Conservation (phyloP, 1,140 invertebrate species). For the Zaprionus gabonicus region DNA sequence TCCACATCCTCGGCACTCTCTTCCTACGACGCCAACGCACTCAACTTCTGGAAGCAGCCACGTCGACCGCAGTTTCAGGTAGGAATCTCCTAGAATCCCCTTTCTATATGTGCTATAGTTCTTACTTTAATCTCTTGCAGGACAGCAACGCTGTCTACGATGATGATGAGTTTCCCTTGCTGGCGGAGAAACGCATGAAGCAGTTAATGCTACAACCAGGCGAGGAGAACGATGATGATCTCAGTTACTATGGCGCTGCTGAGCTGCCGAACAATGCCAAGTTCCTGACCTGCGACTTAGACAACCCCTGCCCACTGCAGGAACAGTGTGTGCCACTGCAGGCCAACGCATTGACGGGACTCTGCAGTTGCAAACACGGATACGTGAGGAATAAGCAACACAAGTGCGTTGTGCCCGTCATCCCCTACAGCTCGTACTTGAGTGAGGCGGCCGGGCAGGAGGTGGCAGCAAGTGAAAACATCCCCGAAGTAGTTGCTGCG, state of each 20-base stretch:
- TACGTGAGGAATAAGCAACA: conserved; percentile 86
- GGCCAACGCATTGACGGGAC: conserved; percentile 86
- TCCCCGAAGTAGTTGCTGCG: conserved; percentile 53
- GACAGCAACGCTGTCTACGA: conserved; percentile 64
- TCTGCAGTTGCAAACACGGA: conserved; percentile 89
- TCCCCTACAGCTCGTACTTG: conserved; percentile 59
- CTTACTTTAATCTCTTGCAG: conserved; percentile 20
- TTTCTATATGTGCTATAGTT: neutral
- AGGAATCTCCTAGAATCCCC: neutral
- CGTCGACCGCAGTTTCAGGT: conserved; percentile 64
- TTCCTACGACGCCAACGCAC: conserved; percentile 54
- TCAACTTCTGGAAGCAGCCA: conserved; percentile 81
- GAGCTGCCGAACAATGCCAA: conserved; percentile 60
- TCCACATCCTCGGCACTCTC: conserved; percentile 24
- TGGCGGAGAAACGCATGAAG: conserved; percentile 77
- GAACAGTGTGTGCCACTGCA: conserved; percentile 88
- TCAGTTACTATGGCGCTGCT: conserved; percentile 62
- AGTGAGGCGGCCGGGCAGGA: conserved; percentile 49
- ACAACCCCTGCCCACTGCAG: conserved; percentile 87
- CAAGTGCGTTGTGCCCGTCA: conserved; percentile 77
- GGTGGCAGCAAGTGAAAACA: conserved; percentile 62
- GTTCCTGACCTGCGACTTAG: conserved; percentile 84
- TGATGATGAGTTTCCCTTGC: conserved; percentile 73
- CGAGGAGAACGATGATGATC: conserved; percentile 84
- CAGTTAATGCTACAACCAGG: conserved; percentile 68